Evolutionary conservation across 2,888 invertebrate genomes (phyloP), one percentile per base, ranked within the genome.

Genomic region (Drosophila neotestacea): DNA sequence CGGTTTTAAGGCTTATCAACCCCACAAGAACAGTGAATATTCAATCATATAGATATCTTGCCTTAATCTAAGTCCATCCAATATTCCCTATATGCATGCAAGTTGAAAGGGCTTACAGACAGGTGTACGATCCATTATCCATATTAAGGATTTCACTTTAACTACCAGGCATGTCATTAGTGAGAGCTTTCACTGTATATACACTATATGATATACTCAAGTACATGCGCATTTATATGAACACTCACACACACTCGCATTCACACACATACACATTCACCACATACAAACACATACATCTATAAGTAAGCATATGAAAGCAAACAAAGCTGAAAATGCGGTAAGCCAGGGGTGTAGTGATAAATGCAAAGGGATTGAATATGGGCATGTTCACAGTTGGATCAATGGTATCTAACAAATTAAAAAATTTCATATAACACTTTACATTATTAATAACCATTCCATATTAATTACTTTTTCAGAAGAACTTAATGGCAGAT

Each of bases 251-350:
- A 59, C 32, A 59, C 39, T 30, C 42, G 51, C 44, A 32, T 6
- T 7, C 51, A 70, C 41, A 52, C 39, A 34, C 38, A 56, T 41
- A 58, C 34, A 58, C 16, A 36, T 64, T 65, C 67, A 69, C 73
- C 68, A 74, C 48, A 68, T 62, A 78, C 62, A 76, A 61, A 71
- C 65, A 71, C 62, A 73, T 58, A 73, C 73, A 85, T 80, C 68
- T 73, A 88, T 82, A 82, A 85, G 89, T 75, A 85, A 85, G 85
- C 83, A 85, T 85, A 73, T 89, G 76, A 85, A 84, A 83, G 86
- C 88, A 85, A 89, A 89, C 88, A 85, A 86, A 86, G 86, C 89
- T 88, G 86, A 89, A 86, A 86, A 89, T 86, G 86, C 88, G 86
- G 86, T 79, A 88, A 79, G 55, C 0, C 86, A 86, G 74, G 5